Evolutionary conservation across 1,140 invertebrate species (phyloP), one percentile per base, ranked within the genome.

Genomic region (Lepidurus packardi): DNA sequence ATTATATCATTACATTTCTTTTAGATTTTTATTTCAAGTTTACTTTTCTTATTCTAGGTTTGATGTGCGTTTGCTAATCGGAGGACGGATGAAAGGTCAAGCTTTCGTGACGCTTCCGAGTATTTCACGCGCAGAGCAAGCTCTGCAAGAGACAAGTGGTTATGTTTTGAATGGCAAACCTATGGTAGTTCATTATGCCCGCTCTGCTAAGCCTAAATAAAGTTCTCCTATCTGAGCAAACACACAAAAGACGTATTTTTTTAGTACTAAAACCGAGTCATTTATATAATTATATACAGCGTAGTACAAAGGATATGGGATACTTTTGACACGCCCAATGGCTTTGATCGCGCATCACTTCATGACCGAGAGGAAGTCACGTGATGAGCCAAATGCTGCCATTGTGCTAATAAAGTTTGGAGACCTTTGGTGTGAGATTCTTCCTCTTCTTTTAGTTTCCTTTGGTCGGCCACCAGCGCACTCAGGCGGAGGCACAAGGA

Each of bases 71-170:
- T 87, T 96, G 2, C 96, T 98, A 94, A 93, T 94, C 84, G 94
- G 96, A 84, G 96, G 96, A 0, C 89, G 94, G 83, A 97, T 98
- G 95, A 97, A 96, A 86, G 95, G 95, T 0, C 96, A 98, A 86
- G 94, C 94, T 7, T 98, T 98, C 89, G 87, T 98, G 0, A 94
- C 93, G 8, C 88, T 97, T 75, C 89, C 91, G 79, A 90, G 87
- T 82, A 86, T 90, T n/a, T 86, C 88, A 77, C 86, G 90, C 82
- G 93, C 94, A 2, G 86, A 90, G 84, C 86, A 87, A 83, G 95
- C 95, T 43, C 83, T 97, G 0, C 86, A 89, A 81, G 92, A 95
- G 85, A 96, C 94, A 8, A 96, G 97, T 87, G 95, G 93, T n/a
- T 94, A 88, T 84, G 89, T 95, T 81, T 85, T 97, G 13, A 92